These are phyloP conservation scores for Festucalex cinctus DNA, from an alignment of 2,113 vertebrate species.

Conservation along the genomic window DNA sequence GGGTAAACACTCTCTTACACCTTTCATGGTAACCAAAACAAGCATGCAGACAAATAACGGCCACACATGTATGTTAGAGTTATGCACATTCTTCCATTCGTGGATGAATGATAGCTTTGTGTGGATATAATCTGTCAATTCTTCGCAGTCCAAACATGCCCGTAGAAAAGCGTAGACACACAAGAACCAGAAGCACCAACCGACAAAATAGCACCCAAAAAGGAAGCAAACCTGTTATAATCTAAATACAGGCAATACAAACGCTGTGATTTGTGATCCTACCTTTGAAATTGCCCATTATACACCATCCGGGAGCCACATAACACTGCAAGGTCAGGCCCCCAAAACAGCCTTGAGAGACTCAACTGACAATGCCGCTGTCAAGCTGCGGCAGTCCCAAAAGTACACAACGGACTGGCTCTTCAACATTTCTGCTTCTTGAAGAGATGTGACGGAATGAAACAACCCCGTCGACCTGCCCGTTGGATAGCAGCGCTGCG, in stretches of 20 bases:
- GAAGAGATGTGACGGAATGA: slow-evolving; percentile 14
- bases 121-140: slow-evolving; percentile 23
- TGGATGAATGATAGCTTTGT: background rate
- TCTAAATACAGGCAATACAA: slow-evolving; percentile 9
- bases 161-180: slow-evolving; percentile 28
- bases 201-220: slow-evolving; percentile 18
- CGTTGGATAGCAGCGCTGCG: slow-evolving; percentile 17
- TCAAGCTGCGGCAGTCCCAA: slow-evolving; percentile 21
- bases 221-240: slow-evolving; percentile 1
- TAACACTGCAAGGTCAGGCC: slow-evolving; percentile 11
- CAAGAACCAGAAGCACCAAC: slow-evolving; percentile 21
- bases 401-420: slow-evolving; percentile 50
- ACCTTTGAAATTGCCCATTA: slow-evolving; percentile 60
- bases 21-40: too few species aligned
- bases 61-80: background rate
- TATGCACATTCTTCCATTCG: background rate
- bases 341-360: slow-evolving; percentile 23
- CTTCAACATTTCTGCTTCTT: slow-evolving; percentile 54
- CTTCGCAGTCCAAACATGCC: slow-evolving; percentile 19
- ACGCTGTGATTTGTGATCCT: slow-evolving; percentile 24
- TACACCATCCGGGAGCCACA: slow-evolving; percentile 24
- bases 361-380: slow-evolving; percentile 10
- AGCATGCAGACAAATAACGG: background rate
- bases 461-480: slow-evolving; percentile 24
- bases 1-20: too few species aligned